Base-by-base conservation (phyloP, 37 sponge, comb jelly and placozoan species). In the Amphimedon queenslandica region DNA sequence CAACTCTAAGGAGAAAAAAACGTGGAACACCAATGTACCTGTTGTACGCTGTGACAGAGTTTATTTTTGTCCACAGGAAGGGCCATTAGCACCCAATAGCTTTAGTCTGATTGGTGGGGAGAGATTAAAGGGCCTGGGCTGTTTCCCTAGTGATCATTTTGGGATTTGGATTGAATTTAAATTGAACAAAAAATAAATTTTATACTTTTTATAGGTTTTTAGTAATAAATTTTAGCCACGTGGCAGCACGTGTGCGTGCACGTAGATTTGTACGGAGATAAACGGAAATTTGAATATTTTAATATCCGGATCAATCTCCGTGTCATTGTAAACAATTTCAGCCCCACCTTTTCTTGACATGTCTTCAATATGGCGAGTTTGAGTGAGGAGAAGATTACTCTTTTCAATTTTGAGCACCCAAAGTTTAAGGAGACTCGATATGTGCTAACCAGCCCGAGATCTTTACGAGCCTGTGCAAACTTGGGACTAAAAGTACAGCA, bases 361-460 rank as follows among this genome's bases (percentile, higher is more conserved):
- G n/a, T n/a, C n/a, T n/a, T n/a, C n/a, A n/a, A n/a, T n/a, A n/a
- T n/a, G n/a, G n/a, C n/a, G n/a, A n/a, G n/a, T n/a, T n/a, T n/a
- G n/a, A n/a, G n/a, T n/a, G n/a, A n/a, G n/a, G n/a, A n/a, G n/a
- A 16, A n/a, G 28, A 63, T 63, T 28, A 28, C 30, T 36, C 38
- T 76, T 47, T 67, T 58, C 3, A 77, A 77, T 42, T 67, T 69
- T 36, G 40, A 66, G 1, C 60, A 42, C 25, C 37, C 56, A 6
- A 32, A 21, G 8, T 38, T 41, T 36, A 1, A 21, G 10, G 25
- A 23, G 13, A 69, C 63, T 37, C 70, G 20, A 20, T 70, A 79
- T 69, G 57, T 79, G 21, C 71, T 79, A n/a, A 79, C 79, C 21
- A 79, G 79, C 58, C 70, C 70, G 4, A 57, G 79, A 21, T 79